phyloP scores from a whole-genome alignment of 2,113 vertebrate genomes.

The Micronisus gabar region DNA sequence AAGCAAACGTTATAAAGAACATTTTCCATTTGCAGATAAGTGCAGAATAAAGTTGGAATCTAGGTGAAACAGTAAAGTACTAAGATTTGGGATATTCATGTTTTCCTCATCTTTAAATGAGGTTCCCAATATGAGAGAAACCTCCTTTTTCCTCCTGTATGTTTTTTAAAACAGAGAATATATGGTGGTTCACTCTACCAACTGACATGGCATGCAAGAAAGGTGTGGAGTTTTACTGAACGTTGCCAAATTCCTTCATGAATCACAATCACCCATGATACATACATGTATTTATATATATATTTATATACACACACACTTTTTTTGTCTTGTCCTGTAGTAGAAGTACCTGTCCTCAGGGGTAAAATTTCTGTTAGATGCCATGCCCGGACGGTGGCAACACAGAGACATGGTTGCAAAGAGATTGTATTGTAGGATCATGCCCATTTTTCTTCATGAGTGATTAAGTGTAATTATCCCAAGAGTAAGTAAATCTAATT shows the following conservation, averaged over 20 bases:
- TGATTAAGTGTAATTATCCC: background rate
- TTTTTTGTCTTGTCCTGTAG: background rate
- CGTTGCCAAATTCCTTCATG: background rate
- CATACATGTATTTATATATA: too few species aligned
- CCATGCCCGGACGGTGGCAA: background rate
- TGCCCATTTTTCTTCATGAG: background rate
- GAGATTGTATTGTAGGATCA: background rate
- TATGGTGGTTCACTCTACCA: too few species aligned
- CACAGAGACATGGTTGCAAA: background rate
- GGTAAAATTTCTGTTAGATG: background rate
- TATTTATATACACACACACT: fast-evolving
- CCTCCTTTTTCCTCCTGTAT: fast-evolving
- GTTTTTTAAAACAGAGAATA: background rate
- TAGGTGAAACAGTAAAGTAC: background rate
- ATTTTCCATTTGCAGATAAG: background rate
- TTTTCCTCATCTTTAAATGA: background rate
- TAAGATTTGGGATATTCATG: background rate
- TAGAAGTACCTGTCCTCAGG: background rate
- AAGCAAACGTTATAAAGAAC: background rate
- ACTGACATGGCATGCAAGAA: fast-evolving
- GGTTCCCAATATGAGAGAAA: background rate
- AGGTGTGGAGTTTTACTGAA: background rate
- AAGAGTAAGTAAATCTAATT: background rate
- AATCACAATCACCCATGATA: background rate
- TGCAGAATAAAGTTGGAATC: background rate